These are phyloP conservation scores for Rhagonycha lutea DNA, from an alignment of 2,888 invertebrate genomes.

Conservation along the genomic window DNA sequence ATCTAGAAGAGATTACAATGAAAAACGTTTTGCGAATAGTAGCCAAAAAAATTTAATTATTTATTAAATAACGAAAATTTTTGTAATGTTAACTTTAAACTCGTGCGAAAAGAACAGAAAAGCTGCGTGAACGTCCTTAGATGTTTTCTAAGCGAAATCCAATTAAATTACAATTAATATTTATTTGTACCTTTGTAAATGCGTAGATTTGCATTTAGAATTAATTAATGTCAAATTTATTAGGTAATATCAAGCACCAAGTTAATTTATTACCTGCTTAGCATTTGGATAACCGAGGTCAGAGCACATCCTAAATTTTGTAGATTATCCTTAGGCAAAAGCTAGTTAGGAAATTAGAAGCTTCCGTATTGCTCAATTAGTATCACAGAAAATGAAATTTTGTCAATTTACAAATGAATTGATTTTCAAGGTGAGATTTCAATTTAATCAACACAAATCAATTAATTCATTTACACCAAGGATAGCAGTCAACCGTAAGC, in stretches of 20 bases:
- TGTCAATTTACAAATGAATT: neutral
- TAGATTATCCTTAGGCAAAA: neutral
- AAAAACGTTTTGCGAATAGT: neutral
- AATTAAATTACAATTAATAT: neutral
- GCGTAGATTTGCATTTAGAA: conserved; percentile 1
- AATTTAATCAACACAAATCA: neutral
- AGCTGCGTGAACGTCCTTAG: neutral
- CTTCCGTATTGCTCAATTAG: conserved; percentile 1
- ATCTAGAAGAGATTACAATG: neutral
- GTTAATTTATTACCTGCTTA: conserved; percentile 4
- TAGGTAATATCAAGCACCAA: conserved; percentile 1
- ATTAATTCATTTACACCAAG: neutral
- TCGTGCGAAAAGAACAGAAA: neutral
- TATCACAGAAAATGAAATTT: neutral
- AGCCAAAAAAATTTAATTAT: neutral
- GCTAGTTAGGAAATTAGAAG: neutral
- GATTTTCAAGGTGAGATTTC: neutral
- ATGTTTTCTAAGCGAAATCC: neutral
- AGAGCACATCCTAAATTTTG: conserved; percentile 3
- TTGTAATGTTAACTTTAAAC: neutral
- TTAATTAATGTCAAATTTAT: conserved; percentile 2
- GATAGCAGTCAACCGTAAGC: neutral
- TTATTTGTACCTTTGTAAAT: neutral
- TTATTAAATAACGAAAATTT: neutral
- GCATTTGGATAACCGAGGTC: conserved; percentile 2